phyloP scores from a whole-genome alignment of 2,888 invertebrate genomes.

The Epinotia ramella region DNA sequence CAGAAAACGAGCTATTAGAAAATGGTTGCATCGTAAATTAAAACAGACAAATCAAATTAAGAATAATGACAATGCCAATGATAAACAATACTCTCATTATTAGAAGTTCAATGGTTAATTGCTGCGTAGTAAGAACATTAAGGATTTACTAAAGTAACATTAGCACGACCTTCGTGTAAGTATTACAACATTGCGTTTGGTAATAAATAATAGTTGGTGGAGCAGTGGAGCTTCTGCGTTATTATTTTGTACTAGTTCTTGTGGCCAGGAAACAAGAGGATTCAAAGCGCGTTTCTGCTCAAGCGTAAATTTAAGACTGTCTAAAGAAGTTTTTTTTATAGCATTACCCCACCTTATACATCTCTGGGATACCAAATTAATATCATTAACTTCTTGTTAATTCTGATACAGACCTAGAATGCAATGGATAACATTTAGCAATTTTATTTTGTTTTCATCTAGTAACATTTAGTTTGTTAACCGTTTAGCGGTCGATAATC shows the following conservation, averaged over 20 bases:
- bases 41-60: not conserved
- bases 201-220: conserved; percentile 49
- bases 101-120: not conserved
- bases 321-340: too few species aligned
- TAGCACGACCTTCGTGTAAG: conserved; percentile 45
- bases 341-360: too few species aligned
- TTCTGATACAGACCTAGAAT: too few species aligned
- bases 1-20: too few species aligned
- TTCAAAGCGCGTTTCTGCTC: too few species aligned
- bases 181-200: conserved; percentile 57
- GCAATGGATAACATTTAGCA: too few species aligned
- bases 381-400: too few species aligned
- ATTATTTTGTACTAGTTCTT: conserved; percentile 47
- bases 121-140: conserved; percentile 9
- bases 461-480: too few species aligned
- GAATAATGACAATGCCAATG: not conserved
- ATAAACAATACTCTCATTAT: conserved; percentile 3
- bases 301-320: too few species aligned
- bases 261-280: conserved; percentile 52
- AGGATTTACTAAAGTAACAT: conserved; percentile 16
- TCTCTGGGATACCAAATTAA: too few species aligned
- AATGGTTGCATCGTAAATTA: not conserved
- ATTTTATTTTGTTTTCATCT: too few species aligned
- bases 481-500: too few species aligned
- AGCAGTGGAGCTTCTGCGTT: conserved; percentile 41